A percentile compares a stretch with the other conserved stretches of the same genome.
phyloP scores from a whole-genome alignment of 2,113 vertebrate genomes.

The Gymnocephalus cernua region DNA sequence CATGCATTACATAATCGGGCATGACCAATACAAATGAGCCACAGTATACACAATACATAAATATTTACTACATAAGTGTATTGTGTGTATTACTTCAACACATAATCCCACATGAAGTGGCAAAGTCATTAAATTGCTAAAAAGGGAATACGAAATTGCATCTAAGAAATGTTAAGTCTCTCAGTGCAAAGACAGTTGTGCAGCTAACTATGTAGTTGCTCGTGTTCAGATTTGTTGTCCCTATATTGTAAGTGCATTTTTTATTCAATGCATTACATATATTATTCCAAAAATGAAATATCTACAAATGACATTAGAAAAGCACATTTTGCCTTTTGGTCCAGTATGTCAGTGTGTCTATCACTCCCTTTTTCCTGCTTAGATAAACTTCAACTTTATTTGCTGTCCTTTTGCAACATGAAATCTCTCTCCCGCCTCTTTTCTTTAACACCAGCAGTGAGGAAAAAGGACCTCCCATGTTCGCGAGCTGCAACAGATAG shows the following conservation, averaged over 20 bases:
- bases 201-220: neutral
- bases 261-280: neutral
- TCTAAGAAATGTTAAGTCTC: neutral
- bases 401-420: neutral
- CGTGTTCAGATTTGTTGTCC: neutral
- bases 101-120: neutral
- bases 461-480: conserved; percentile 54
- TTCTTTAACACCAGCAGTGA: neutral
- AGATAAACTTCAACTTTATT: neutral
- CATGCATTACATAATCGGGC: no score
- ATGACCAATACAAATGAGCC: no score
- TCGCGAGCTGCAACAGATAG: conserved; percentile 29
- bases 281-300: neutral
- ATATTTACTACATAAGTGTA: neutral
- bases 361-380: neutral
- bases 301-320: neutral
- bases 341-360: neutral
- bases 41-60: neutral
- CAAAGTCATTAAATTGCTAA: neutral
- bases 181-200: neutral
- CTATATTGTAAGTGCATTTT: neutral
- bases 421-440: neutral
- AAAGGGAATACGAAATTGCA: neutral
- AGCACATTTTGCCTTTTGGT: neutral
- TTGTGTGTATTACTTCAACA: no score